phyloP scores from a whole-genome alignment of 1,140 invertebrate genomes.

The Meloidogyne exigua region DNA sequence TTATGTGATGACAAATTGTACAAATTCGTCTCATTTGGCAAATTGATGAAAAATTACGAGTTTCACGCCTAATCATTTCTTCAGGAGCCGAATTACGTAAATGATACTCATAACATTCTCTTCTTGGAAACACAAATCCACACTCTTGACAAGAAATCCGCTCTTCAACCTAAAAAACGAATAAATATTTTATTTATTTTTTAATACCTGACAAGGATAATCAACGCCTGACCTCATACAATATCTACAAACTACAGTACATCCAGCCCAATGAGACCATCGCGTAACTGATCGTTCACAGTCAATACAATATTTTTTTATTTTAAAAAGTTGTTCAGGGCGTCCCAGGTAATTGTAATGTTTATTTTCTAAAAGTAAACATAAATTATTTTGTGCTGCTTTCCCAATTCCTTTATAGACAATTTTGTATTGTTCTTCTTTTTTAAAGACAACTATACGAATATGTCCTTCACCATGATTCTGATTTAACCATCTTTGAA shows the following conservation, averaged over 20 bases:
- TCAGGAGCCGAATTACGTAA: background rate
- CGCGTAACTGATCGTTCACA: constrained; percentile 4
- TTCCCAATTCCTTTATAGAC: background rate
- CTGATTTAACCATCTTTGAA: background rate
- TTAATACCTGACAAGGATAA: background rate
- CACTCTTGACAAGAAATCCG: background rate
- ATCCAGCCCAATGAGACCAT: background rate
- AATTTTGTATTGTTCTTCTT: background rate
- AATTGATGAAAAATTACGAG: background rate
- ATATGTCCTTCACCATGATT: background rate
- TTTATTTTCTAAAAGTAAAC: background rate
- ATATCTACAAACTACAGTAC: background rate
- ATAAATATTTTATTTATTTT: too few relatives aligned
- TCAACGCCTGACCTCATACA: background rate
- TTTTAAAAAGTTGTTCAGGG: background rate
- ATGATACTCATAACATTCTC: background rate
- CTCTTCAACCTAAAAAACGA: too few relatives aligned
- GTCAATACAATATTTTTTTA: background rate
- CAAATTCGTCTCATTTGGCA: constrained; percentile 10
- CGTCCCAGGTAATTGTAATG: constrained; percentile 11
- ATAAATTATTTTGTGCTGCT: background rate
- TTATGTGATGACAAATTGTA: background rate
- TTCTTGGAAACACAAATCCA: constrained; percentile 11
- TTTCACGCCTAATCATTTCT: background rate
- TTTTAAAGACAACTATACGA: constrained; percentile 8